phyloP scores from a whole-genome alignment of 1,140 invertebrate genomes.

The Drosophila ananassae region DNA sequence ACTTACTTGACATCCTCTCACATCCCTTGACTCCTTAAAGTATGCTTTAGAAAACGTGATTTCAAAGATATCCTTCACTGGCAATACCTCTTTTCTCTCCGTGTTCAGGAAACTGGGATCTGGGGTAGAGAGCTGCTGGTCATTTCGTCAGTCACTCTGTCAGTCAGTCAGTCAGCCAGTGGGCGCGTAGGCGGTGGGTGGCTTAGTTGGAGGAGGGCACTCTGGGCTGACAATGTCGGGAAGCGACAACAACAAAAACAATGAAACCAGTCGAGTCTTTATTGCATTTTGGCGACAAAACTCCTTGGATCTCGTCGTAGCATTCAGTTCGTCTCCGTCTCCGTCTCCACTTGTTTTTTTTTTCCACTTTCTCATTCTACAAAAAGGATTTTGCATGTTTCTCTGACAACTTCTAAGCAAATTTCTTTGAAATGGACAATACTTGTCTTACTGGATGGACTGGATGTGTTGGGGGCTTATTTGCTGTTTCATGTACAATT shows the following conservation, averaged over 20 bases:
- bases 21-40: too few relatives aligned
- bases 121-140: conserved; percentile 50
- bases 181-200: conserved; percentile 24
- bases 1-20: neutral
- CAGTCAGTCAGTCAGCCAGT: conserved; percentile 24
- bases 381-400: conserved; percentile 72
- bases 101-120: conserved; percentile 19
- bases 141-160: conserved; percentile 54
- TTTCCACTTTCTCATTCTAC: conserved; percentile 6
- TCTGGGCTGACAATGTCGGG: conserved; percentile 39
- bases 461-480: conserved; percentile 33
- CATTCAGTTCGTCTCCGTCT: conserved; percentile 30
- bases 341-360: neutral
- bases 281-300: conserved; percentile 77
- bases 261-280: conserved; percentile 60
- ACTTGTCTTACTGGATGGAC: conserved; percentile 35
- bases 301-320: conserved; percentile 57
- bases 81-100: neutral
- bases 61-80: neutral
- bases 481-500: conserved; percentile 45
- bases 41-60: neutral
- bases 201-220: conserved; percentile 1
- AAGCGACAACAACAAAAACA: conserved; percentile 45
- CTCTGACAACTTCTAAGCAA: conserved; percentile 64
- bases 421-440: conserved; percentile 57